Base-by-base conservation (phyloP, 2,888 invertebrate genomes). In the Pyrrhosoma nymphula region DNA sequence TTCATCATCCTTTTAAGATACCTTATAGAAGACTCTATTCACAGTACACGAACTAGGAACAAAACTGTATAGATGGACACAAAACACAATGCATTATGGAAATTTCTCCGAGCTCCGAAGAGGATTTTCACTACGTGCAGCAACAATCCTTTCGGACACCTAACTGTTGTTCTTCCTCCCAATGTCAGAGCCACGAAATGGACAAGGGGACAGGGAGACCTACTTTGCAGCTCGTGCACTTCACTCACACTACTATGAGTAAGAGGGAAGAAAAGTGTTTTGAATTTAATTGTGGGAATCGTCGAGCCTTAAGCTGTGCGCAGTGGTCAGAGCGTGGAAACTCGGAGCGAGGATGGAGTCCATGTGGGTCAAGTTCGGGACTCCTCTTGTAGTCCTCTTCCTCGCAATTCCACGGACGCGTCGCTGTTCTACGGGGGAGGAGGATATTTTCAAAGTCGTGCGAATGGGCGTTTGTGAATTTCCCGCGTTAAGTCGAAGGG, bases 281-380 rank as follows among this genome's bases (percentile, higher is more conserved):
- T 93, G 93, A 93, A 93, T 93, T 75, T 93, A 93, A 93, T 93
- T 55, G 75, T 93, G 93, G 39, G 93, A 93, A 93, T 93, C 75
- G 69, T 39, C 26, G 26, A 16, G 23, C 8, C 47, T 47, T 47
- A 47, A 47, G 47, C 69, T 10, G 23, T 69, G 69, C 69, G 69
- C 69, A 60, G 20, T n/a, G 93, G 63, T 93, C 47, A 18, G 39
- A 93, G 47, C 63, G 69, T 93, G 93, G 93, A 93, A 93, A 93
- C 82, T 82, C 60, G 18, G 47, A 8, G 12, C 10, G 10, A 2
- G 2, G 60, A 12, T 82, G 47, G 82, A 93, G 69, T 39, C 63
- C 93, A 93, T 93, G 47, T 93, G 93, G 93, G 93, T 93, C 93
- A 93, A 93, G 93, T 93, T 93, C 93, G 93, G 47, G 69, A 26